Conservation (phyloP, 2,888 invertebrate genomes). For the Blera fallax region DNA sequence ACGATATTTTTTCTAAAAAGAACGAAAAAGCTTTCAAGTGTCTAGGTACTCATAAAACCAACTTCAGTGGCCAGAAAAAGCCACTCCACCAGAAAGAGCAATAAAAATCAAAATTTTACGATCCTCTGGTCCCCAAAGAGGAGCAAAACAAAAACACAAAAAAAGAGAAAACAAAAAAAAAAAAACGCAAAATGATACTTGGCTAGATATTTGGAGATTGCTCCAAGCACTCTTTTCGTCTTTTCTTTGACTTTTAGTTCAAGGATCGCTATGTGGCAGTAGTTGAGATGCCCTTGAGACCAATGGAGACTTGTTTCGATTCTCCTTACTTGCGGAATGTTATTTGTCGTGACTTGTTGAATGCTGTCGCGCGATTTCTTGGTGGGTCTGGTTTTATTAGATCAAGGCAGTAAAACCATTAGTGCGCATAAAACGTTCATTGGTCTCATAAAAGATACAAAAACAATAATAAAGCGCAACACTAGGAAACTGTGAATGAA, state of each 20-base stretch:
- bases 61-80: slow-evolving; percentile 21
- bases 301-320: slow-evolving; percentile 9
- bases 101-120: slow-evolving; percentile 57
- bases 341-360: slow-evolving; percentile 47
- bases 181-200: not conserved
- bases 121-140: slow-evolving; percentile 38
- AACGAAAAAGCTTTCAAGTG: not conserved
- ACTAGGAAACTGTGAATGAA: slow-evolving; percentile 45
- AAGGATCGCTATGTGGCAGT: slow-evolving; percentile 24
- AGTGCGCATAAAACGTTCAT: slow-evolving; percentile 49
- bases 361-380: not conserved
- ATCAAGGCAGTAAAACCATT: slow-evolving; percentile 39
- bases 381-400: slow-evolving; percentile 11
- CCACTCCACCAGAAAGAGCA: slow-evolving; percentile 30
- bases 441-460: slow-evolving; percentile 19
- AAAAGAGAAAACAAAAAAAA: no score
- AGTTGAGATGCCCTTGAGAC: slow-evolving; percentile 26
- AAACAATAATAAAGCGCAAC: not conserved
- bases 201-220: slow-evolving; percentile 7
- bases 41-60: slow-evolving; percentile 23
- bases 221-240: not conserved
- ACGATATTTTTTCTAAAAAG: slow-evolving; percentile 5
- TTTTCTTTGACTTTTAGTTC: slow-evolving; percentile 11
- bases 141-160: slow-evolving; percentile 30
- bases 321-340: slow-evolving; percentile 1